phyloP scores from a whole-genome alignment of 2,113 vertebrate genomes.

The Pampusana beccarii region DNA sequence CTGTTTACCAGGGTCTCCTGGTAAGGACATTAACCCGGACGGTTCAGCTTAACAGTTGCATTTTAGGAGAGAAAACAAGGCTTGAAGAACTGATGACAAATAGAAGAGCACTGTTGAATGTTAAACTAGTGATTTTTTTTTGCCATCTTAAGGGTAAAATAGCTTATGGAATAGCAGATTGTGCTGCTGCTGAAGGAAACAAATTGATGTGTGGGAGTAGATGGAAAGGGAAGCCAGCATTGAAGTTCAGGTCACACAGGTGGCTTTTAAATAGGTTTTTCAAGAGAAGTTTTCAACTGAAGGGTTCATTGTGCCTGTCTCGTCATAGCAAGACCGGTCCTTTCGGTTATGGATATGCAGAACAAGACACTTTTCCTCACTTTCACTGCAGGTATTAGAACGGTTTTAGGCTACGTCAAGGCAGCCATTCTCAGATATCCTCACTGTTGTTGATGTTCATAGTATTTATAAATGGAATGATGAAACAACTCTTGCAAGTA shows the following conservation, averaged over 20 bases:
- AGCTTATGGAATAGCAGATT: neutral
- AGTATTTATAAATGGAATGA: slow-evolving; percentile 33
- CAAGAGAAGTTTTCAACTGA: neutral
- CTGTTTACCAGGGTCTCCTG: neutral
- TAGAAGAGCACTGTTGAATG: neutral
- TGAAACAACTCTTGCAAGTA: neutral
- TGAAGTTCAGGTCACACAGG: neutral
- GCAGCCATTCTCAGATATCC: neutral
- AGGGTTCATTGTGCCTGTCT: neutral
- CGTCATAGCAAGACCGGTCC: neutral
- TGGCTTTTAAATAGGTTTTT: neutral
- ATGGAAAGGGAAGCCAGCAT: neutral
- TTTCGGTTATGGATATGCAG: neutral
- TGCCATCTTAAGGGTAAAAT: neutral
- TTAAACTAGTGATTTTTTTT: neutral
- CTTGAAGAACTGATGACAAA: neutral
- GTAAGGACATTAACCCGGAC: neutral
- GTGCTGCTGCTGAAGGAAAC: neutral
- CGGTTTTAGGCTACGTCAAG: neutral
- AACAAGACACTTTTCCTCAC: neutral
- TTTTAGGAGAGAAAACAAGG: neutral
- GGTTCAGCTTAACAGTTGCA: neutral
- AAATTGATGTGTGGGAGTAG: neutral
- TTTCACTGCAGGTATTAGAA: neutral
- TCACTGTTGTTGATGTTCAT: neutral